Evolutionary conservation across 2,888 invertebrate species (phyloP).

Genomic region (Drosophila niveifrons): DNA sequence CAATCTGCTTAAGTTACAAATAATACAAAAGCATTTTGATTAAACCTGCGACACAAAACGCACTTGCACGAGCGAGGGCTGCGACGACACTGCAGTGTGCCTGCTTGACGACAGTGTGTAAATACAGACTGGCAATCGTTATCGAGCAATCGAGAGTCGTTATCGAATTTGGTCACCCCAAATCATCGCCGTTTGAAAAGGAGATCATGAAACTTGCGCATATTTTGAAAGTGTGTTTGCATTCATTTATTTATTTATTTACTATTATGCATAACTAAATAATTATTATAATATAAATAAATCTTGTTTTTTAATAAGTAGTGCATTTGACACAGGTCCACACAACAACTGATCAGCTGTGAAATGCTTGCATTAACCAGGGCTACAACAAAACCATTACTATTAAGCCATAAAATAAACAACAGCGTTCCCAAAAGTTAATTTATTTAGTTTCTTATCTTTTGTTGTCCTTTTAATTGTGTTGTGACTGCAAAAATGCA

Average conservation of each 20-base stretch:
- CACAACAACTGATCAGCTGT: not conserved
- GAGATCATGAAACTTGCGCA: not conserved
- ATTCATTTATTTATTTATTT: not conserved
- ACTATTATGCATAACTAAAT: not conserved
- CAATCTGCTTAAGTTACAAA: constrained; percentile 48
- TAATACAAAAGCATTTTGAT: constrained; percentile 60
- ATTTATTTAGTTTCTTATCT: not conserved
- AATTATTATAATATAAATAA: not conserved
- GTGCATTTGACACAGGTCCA: not conserved
- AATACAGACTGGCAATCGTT: constrained; percentile 16
- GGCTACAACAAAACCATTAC: not conserved
- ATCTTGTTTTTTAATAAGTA: not conserved
- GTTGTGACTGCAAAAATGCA: constrained; percentile 32
- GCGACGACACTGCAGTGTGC: constrained; percentile 57
- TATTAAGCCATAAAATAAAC: not conserved
- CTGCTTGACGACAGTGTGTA: not conserved
- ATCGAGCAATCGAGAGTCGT: not conserved
- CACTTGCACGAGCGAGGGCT: constrained; percentile 62
- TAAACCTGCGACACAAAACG: constrained; percentile 47
- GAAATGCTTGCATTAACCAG: not conserved
- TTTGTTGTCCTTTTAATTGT: not conserved
- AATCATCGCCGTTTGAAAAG: not conserved
- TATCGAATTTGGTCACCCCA: not conserved
- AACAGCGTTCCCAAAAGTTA: not conserved
- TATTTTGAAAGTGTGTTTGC: not conserved